Evolutionary conservation across 2,797 vertebrate genomes (phyloP), one percentile per base, ranked within the genome.

Genomic region (Amazona ochrocephala): DNA sequence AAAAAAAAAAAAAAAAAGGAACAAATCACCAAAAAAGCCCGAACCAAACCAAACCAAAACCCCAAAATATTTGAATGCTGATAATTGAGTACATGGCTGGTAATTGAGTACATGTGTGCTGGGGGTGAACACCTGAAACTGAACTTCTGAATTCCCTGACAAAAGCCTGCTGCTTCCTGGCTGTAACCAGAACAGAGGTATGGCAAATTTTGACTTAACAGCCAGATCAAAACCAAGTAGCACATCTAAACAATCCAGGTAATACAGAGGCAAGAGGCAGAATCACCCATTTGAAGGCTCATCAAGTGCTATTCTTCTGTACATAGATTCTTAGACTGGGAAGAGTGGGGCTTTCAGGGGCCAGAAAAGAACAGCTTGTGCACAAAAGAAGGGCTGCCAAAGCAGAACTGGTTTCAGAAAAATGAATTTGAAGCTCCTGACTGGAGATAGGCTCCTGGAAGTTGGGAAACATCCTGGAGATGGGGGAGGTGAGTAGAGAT

Each of bases 71-170:
- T 42, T 7, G 22, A 53, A 15, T 48, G 13, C 10, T 91, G 56
- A 67, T 10, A 54, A 5, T 2, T 37, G 37, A 37, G 37, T 37
- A 37, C 37, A 37, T 42, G 34, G 15, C 10, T 84, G 50, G 15
- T 45, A 73, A 42, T 15, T 62, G 26, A 68, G 61, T 50, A 13
- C 7, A 6, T 47, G 6, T 44, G 2, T 64, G 4, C 8, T 51
- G n/a, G 2, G 6, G 3, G 1, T 37, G 4, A 68, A 45, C 1
- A 5, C 32, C 21, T 1, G 3, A 66, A 90, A 50, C 6, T 5
- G 45, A 86, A 61, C 7, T 56, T 74, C 9, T 51, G 5, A 71
- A 78, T 74, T 88, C 20, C 45, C 62, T 70, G 7, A 62, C 4
- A 68, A 54, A 78, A 70, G 4, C 3, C 32, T 84, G 10, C 7